phyloP scores from a whole-genome alignment of 2,797 vertebrate genomes.

The Sebastes umbrosus region DNA sequence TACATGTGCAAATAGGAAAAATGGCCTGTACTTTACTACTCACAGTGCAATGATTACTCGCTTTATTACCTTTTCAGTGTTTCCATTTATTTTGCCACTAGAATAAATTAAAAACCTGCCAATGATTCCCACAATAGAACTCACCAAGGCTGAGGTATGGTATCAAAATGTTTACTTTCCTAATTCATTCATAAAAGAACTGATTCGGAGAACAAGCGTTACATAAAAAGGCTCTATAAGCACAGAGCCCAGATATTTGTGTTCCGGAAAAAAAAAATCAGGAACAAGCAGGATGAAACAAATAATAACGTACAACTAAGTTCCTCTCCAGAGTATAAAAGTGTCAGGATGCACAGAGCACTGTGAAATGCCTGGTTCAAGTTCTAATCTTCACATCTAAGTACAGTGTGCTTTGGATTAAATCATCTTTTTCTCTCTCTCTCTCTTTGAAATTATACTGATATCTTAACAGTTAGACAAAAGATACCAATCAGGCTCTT shows the following conservation, averaged over 20 bases:
- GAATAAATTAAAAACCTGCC: constrained; percentile 87
- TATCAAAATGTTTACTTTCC: constrained; percentile 87
- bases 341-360: constrained; percentile 83
- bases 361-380: constrained; percentile 89
- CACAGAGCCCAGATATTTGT: constrained; percentile 63
- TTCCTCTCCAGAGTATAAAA: constrained; percentile 82
- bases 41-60: constrained; percentile 95
- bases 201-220: constrained; percentile 60
- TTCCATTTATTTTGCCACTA: constrained; percentile 67
- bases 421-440: constrained; percentile 63
- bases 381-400: constrained; percentile 80
- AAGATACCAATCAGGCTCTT: constrained; percentile 78
- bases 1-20: constrained; percentile 98
- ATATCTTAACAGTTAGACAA: constrained; percentile 67
- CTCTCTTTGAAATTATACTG: constrained; percentile 62
- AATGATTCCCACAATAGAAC: constrained; percentile 88
- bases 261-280: constrained; percentile 59
- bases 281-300: constrained; percentile 79
- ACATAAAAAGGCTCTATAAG: constrained; percentile 68
- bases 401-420: constrained; percentile 93
- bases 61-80: constrained; percentile 75
- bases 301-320: constrained; percentile 73
- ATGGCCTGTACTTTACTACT: constrained; percentile 95
- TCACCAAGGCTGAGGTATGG: constrained; percentile 98
- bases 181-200: constrained; percentile 84